These are phyloP conservation scores for Ornithoptera priamus DNA, from an alignment of 2,888 invertebrate genomes.

Conservation along the genomic window DNA sequence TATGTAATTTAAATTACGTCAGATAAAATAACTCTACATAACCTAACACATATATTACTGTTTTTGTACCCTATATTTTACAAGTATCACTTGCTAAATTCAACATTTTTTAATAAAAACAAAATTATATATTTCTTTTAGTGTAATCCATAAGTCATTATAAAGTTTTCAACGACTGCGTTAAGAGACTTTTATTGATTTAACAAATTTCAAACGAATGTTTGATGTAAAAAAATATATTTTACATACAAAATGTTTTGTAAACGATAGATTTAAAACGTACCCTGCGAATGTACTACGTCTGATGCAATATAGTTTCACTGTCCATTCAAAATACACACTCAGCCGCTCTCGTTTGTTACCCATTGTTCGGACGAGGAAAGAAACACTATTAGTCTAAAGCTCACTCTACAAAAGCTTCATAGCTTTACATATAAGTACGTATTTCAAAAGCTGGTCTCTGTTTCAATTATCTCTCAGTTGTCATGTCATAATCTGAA, in stretches of 20 bases:
- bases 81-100: no score
- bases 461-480: slow-evolving; percentile 27
- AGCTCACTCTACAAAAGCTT: slow-evolving; percentile 36
- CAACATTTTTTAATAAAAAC: no score
- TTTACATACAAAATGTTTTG: not conserved
- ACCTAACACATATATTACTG: no score
- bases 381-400: slow-evolving; percentile 35
- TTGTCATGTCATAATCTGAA: slow-evolving; percentile 8
- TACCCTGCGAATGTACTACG: not conserved
- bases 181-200: no score
- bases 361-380: slow-evolving; percentile 34
- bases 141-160: no score
- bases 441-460: slow-evolving; percentile 30
- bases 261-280: not conserved
- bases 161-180: no score
- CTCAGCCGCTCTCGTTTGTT: slow-evolving; percentile 34
- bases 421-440: slow-evolving; percentile 33
- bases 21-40: no score
- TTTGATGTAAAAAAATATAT: not conserved
- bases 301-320: not conserved
- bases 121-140: no score
- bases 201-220: not conserved
- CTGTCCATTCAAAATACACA: slow-evolving; percentile 4
- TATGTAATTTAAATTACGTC: no score
- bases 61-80: no score